Evolutionary conservation across 2,888 invertebrate species (phyloP).

Genomic region (Eutolmus rufibarbis): DNA sequence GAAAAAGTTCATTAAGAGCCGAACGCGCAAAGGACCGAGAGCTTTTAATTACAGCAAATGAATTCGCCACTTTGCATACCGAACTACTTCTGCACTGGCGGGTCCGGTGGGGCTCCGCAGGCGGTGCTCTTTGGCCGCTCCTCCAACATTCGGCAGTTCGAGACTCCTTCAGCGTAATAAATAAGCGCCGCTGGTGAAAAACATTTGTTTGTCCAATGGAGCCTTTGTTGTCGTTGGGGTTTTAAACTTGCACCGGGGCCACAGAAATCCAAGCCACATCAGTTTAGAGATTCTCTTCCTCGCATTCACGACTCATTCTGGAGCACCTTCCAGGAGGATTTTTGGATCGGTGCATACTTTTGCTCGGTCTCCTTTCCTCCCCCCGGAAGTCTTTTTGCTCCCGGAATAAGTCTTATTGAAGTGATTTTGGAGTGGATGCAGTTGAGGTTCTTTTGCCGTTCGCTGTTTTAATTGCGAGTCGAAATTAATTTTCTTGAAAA

Average conservation of each 20-base stretch:
- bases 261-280: constrained; percentile 13
- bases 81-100: not conserved
- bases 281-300: not conserved
- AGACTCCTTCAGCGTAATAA: constrained; percentile 17
- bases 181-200: constrained; percentile 4
- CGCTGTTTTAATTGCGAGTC: not conserved
- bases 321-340: not conserved
- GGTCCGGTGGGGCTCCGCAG: not conserved
- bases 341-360: not conserved
- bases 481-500: not conserved
- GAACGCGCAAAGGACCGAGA: constrained; percentile 26
- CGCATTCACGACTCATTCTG: not conserved
- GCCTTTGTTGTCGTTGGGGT: constrained; percentile 24
- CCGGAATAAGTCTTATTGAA: not conserved
- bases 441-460: constrained; percentile 12
- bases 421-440: not conserved
- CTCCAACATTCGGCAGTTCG: not conserved
- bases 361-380: not conserved
- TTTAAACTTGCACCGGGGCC: not conserved
- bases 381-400: not conserved
- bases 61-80: constrained; percentile 39
- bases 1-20: constrained; percentile 37
- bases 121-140: not conserved
- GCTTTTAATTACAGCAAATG: constrained; percentile 40
- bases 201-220: constrained; percentile 6